Evolutionary conservation across 2,797 vertebrate species (phyloP).

Genomic region (Coilia nasus): DNA sequence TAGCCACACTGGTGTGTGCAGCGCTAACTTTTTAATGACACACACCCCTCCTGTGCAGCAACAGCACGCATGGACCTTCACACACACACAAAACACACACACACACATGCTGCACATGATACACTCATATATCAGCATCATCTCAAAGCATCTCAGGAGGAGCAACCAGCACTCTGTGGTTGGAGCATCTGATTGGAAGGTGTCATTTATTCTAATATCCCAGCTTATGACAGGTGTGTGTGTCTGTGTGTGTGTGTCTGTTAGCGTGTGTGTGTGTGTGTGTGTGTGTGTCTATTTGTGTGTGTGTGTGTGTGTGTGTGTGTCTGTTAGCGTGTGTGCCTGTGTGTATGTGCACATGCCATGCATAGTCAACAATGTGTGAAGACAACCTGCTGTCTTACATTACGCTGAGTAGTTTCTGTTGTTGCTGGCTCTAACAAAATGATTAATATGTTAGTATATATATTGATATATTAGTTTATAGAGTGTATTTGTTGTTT

Average conservation of each 20-base stretch:
- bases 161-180: neutral
- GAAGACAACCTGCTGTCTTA: neutral
- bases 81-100: neutral
- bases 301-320: neutral
- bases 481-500: no score
- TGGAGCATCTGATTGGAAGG: neutral
- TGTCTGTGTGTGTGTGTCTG: neutral
- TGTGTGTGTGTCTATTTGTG: neutral
- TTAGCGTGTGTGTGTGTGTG: neutral
- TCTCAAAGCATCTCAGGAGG: neutral
- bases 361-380: neutral
- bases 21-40: neutral
- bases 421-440: neutral
- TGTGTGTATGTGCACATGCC: neutral
- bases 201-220: neutral
- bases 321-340: no score
- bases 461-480: no score
- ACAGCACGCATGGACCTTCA: neutral
- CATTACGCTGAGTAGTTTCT: neutral
- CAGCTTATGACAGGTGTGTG: neutral
- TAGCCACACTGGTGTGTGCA: neutral
- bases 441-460: no score
- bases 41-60: neutral
- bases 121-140: neutral
- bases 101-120: neutral